Percentiles rank a stretch among this genome's conserved stretches.
Conservation (phyloP, 2,888 invertebrate species). For the Ecdyonurus torrentis region DNA sequence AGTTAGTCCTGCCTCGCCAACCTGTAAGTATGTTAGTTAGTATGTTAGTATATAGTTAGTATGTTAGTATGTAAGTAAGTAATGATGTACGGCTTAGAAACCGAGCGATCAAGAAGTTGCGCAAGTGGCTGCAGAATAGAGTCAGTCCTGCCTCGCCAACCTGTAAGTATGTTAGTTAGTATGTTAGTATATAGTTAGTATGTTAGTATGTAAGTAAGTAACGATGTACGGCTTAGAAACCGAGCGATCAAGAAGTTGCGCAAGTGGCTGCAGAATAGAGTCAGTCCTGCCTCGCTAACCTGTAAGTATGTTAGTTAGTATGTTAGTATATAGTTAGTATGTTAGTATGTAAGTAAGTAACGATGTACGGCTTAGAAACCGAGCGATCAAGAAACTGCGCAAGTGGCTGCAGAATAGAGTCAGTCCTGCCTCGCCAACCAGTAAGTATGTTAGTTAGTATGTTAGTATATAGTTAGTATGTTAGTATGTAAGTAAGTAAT, state of each 20-base stretch:
- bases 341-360: too few relatives aligned
- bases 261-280: conserved; percentile 54
- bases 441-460: too few relatives aligned
- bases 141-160: conserved; percentile 20
- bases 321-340: too few relatives aligned
- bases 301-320: too few relatives aligned
- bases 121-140: conserved; percentile 56
- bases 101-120: conserved; percentile 55
- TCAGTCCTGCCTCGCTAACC: conserved; percentile 20
- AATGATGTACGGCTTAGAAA: conserved; percentile 7
- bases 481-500: too few relatives aligned
- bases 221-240: conserved; percentile 3
- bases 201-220: too few relatives aligned
- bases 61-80: too few relatives aligned
- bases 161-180: too few relatives aligned
- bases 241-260: conserved; percentile 57
- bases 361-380: conserved; percentile 17
- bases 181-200: too few relatives aligned
- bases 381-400: conserved; percentile 55
- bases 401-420: conserved; percentile 54
- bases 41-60: too few relatives aligned
- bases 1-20: conserved; percentile 16
- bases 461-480: too few relatives aligned
- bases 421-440: conserved; percentile 23
- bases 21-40: too few relatives aligned